These are phyloP conservation scores for Macrostomum lignano DNA, from an alignment of 1,140 invertebrate species.

Conservation along the genomic window DNA sequence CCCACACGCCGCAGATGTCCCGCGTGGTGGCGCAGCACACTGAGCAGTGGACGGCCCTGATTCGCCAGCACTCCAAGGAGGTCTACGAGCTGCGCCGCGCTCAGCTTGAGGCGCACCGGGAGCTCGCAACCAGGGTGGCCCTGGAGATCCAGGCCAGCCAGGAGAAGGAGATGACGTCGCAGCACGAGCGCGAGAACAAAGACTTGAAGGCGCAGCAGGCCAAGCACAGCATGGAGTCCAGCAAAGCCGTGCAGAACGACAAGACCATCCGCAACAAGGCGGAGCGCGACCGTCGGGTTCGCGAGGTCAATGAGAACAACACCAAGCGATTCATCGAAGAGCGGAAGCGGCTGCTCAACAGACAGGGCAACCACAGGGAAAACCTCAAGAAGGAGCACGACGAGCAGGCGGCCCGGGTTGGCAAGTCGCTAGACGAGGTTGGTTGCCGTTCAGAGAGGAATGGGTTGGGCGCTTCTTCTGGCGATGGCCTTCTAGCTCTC, in stretches of 20 bases:
- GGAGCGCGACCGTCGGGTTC: constrained; percentile 51
- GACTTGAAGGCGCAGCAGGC: constrained; percentile 80
- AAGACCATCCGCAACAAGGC: constrained; percentile 85
- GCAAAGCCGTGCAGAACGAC: constrained; percentile 69
- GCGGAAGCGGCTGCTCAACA: no score
- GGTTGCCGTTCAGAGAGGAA: no score
- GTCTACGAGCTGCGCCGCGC: constrained; percentile 55
- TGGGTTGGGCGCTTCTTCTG: no score
- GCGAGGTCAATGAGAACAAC: constrained; percentile 92
- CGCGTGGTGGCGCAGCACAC: constrained; percentile 58
- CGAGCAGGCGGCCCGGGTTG: no score
- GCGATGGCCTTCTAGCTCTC: no score
- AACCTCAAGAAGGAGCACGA: no score
- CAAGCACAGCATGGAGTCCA: constrained; percentile 78
- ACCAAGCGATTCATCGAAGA: constrained; percentile 97
- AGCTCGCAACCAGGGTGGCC: constrained; percentile 48
- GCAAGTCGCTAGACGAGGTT: no score
- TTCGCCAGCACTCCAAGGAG: constrained; percentile 56
- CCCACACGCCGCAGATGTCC: no score
- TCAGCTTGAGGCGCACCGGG: constrained; percentile 53
- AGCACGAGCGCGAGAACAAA: constrained; percentile 72
- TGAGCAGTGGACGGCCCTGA: constrained; percentile 64
- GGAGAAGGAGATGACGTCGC: constrained; percentile 56
- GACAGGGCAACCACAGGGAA: no score
- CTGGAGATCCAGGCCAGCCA: constrained; percentile 51